Percentiles rank a stretch among this genome's conserved stretches.
Evolutionary conservation across 2,797 vertebrate species (phyloP).

Genomic region (Psittacula derbiana): DNA sequence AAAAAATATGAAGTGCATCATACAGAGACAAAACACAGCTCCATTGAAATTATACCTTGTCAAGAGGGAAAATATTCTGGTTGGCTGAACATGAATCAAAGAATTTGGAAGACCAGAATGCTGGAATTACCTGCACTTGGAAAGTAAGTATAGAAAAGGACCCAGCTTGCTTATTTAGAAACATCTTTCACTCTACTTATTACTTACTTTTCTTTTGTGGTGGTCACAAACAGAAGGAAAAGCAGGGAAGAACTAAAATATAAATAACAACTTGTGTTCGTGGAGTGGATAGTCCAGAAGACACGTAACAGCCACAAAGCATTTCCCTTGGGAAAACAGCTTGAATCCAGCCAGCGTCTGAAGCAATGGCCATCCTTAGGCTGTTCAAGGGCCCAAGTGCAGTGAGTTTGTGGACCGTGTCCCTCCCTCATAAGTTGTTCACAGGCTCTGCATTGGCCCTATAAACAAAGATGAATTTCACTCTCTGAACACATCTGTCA

Average conservation of each 20-base stretch:
- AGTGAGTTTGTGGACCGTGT: neutral
- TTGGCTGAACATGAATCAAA: constrained; percentile 48
- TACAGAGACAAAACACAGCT: constrained; percentile 35
- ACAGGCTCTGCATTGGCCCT: neutral
- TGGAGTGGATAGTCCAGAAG: neutral
- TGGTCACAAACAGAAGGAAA: neutral
- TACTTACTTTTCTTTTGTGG: neutral
- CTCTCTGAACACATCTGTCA: constrained; percentile 19
- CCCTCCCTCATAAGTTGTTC: neutral
- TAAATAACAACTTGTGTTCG: neutral
- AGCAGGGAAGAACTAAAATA: neutral
- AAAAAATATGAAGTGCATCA: constrained; percentile 54
- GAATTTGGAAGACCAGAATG: constrained; percentile 42
- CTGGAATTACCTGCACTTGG: constrained; percentile 34
- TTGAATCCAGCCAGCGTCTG: rapidly evolving
- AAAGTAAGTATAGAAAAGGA: neutral
- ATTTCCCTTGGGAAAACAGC: neutral
- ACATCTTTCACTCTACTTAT: neutral
- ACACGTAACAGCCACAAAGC: neutral
- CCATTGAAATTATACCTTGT: constrained; percentile 59
- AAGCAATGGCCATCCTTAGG: rapidly evolving
- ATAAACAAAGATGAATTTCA: constrained; percentile 34
- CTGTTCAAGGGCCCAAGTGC: neutral
- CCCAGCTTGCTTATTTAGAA: neutral
- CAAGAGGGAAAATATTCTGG: constrained; percentile 51